Conservation (phyloP, 2,888 invertebrate species). For the Gandaritis pyraliata region DNA sequence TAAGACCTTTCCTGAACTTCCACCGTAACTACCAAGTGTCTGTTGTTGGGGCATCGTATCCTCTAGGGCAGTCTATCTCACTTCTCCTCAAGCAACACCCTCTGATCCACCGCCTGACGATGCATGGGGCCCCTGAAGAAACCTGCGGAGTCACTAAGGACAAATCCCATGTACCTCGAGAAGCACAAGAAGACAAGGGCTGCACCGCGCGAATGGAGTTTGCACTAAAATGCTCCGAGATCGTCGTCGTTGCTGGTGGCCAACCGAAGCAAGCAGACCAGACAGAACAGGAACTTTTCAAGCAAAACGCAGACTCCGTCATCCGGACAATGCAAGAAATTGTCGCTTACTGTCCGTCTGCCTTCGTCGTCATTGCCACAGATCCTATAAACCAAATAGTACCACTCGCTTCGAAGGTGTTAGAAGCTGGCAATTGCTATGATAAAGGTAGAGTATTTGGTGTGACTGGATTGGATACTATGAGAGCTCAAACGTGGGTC, state of each 20-base stretch:
- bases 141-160: conserved; percentile 21
- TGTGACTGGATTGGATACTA: conserved; percentile 28
- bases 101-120: conserved; percentile 25
- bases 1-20: conserved; percentile 15
- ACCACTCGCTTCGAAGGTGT: conserved; percentile 31
- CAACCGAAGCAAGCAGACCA: conserved; percentile 22
- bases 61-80: conserved; percentile 27
- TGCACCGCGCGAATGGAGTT: conserved; percentile 25
- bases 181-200: conserved; percentile 22
- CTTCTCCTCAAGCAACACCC: conserved; percentile 31
- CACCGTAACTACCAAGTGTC: conserved; percentile 28
- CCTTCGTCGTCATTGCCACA: conserved; percentile 32
- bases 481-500: conserved; percentile 33
- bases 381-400: conserved; percentile 34
- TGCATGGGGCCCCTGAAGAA: conserved; percentile 21
- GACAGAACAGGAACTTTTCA: conserved; percentile 28
- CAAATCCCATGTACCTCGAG: conserved; percentile 23
- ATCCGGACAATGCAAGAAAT: conserved; percentile 25
- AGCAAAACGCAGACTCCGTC: conserved; percentile 30
- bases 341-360: conserved; percentile 26
- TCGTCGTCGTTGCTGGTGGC: conserved; percentile 32
- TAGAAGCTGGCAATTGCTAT: conserved; percentile 19
- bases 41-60: conserved; percentile 31
- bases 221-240: conserved; percentile 21
- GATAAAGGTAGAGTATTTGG: conserved; percentile 29